These are phyloP conservation scores for Atherinosoma microstoma DNA, from an alignment of 2,797 vertebrate species.

Conservation along the genomic window DNA sequence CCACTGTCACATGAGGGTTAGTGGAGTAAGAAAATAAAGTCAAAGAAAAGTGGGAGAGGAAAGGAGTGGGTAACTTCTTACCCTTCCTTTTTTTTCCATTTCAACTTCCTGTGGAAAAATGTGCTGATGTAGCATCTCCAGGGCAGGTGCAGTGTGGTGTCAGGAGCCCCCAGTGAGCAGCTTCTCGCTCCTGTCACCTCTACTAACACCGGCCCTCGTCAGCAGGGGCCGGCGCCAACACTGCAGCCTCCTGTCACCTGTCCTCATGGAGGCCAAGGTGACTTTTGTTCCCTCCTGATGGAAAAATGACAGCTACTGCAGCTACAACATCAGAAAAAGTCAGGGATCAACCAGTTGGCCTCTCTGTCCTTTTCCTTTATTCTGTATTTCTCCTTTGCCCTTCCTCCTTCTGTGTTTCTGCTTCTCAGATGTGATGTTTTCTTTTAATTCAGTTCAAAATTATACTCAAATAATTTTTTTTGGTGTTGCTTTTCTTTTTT, in stretches of 20 bases:
- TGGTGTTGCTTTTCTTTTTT: neutral
- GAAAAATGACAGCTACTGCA: slow-evolving; percentile 81
- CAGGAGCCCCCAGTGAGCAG: slow-evolving; percentile 74
- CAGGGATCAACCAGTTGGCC: slow-evolving; percentile 57
- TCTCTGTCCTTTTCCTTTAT: slow-evolving; percentile 46
- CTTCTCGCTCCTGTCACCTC: slow-evolving; percentile 82
- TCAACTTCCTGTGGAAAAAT: slow-evolving; percentile 65
- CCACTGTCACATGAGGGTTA: slow-evolving; percentile 52
- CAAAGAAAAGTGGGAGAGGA: slow-evolving; percentile 46
- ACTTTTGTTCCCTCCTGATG: slow-evolving; percentile 80
- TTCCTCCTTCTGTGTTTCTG: neutral
- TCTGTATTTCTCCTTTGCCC: slow-evolving; percentile 12
- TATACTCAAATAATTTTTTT: too few relatives aligned
- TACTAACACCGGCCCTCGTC: slow-evolving; percentile 74
- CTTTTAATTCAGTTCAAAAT: slow-evolving; percentile 11
- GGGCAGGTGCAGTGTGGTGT: slow-evolving; percentile 73
- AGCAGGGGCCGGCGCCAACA: slow-evolving; percentile 67
- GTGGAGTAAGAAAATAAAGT: slow-evolving; percentile 66
- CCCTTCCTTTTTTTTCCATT: slow-evolving; percentile 48
- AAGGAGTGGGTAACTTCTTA: slow-evolving; percentile 56
- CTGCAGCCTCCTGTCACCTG: slow-evolving; percentile 80
- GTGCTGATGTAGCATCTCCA: slow-evolving; percentile 79
- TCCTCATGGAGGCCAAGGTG: slow-evolving; percentile 81
- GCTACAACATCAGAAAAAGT: slow-evolving; percentile 59
- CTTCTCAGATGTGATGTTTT: slow-evolving; percentile 2